Percentiles rank a stretch among this genome's conserved stretches.
These are phyloP conservation scores for Phylloscopus trochiloides DNA, from an alignment of 2,113 vertebrate species.

Conservation along the genomic window DNA sequence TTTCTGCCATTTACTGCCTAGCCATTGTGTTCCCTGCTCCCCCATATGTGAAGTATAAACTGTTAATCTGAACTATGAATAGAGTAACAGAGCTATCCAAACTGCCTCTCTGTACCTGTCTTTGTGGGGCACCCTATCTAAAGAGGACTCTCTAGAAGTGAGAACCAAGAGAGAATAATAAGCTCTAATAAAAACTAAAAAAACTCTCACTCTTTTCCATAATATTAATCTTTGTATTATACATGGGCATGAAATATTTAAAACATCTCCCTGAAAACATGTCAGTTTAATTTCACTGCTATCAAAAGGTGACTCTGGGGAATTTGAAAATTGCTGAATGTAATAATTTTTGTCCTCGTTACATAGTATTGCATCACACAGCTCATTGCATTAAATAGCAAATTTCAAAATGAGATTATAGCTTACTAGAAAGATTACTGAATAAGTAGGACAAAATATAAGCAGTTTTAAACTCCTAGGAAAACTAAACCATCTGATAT, in stretches of 20 bases:
- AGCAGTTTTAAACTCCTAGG: not conserved
- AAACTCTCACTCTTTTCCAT: not conserved
- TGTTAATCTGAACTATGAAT: not conserved
- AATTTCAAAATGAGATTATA: not conserved
- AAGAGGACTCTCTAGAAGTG: not conserved
- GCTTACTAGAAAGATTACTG: not conserved
- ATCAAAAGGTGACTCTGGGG: not conserved
- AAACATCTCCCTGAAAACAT: not conserved
- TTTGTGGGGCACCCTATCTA: not conserved
- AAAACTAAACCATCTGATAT: not conserved
- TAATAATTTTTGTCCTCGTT: not conserved
- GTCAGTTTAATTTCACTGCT: not conserved
- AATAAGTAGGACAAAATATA: not conserved
- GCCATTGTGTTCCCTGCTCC: not conserved
- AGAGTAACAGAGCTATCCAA: not conserved
- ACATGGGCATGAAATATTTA: not conserved
- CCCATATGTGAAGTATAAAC: not conserved
- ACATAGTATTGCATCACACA: not conserved
- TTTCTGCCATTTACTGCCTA: not conserved
- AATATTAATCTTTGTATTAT: not conserved
- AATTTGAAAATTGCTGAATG: not conserved
- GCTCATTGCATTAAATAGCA: not conserved
- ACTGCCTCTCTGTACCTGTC: not conserved
- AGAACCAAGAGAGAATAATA: not conserved
- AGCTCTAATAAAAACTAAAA: not conserved